Percentiles rank a stretch among this genome's conserved stretches.
These are phyloP conservation scores for Calameuta idolon DNA, from an alignment of 2,888 invertebrate genomes.

Conservation along the genomic window DNA sequence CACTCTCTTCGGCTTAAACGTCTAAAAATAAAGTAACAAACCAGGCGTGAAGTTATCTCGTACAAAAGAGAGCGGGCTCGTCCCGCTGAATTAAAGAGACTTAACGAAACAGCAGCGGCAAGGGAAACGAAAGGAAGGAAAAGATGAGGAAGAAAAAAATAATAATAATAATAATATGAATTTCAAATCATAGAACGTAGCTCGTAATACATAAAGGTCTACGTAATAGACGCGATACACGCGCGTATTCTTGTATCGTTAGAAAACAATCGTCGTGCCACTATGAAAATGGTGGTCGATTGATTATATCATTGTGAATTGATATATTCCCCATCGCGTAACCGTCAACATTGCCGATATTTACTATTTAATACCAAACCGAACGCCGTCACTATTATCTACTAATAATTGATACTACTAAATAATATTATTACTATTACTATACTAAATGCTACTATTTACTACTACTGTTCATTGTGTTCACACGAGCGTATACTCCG, in stretches of 20 bases:
- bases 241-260: conserved; percentile 16
- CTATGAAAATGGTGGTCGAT: conserved; percentile 21
- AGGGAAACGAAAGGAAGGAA: neutral
- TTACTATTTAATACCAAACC: neutral
- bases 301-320: conserved; percentile 16
- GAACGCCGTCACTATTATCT: neutral
- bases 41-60: conserved; percentile 16
- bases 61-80: neutral
- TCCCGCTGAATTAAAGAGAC: neutral
- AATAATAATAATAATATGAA: neutral
- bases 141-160: neutral
- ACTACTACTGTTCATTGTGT: conserved; percentile 40
- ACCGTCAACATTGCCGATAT: conserved; percentile 23
- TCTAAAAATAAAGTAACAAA: conserved; percentile 37
- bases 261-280: neutral
- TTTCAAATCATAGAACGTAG: neutral
- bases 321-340: conserved; percentile 10
- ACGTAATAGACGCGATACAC: neutral
- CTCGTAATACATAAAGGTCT: neutral
- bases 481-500: conserved; percentile 28
- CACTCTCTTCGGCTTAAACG: neutral
- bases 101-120: neutral
- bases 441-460: conserved; percentile 8
- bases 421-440: neutral
- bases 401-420: neutral